Base-by-base conservation (phyloP, 2,797 vertebrate genomes). In the Platalea minor region DNA sequence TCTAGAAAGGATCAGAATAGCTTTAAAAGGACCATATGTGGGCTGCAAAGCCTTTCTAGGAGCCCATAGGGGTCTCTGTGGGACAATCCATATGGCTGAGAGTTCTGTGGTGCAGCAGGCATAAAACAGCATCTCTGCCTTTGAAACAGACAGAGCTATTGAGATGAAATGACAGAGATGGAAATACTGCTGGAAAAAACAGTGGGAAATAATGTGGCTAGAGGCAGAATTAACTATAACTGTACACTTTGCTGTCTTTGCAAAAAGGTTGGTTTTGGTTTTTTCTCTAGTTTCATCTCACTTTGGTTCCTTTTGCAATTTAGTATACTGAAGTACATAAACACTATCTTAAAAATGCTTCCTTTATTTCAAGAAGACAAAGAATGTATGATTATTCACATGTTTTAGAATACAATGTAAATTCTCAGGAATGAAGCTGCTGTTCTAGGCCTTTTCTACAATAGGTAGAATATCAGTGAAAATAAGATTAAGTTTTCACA, bases 11-110 rank as follows among this genome's bases (percentile, higher is more conserved):
- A 63, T 51, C 17, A 39, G 69, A 91, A 85, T 43, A 77, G 9
- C 15, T 90, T 93, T 81, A 41, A 89, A 93, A 94, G 48, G 35
- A 75, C 19, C 25, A 14, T 54, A 67, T 56, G 46, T 80, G 68
- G 70, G 26, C 80, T 96, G 93, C 67, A 91, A 85, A 96, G 56
- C 29, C 61, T 83, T 85, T 72, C 72, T 83, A 69, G 85, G 86
- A 94, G 86, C 88, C 96, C 94, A 48, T 91, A 96, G 94, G 84
- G 78, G 94, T 97, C 95, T 96, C 96, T 97, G 92, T 91, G 95
- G 94, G 91, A 97, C 91, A 95, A 91, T 75, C 86, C 96, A 96
- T 93, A 89, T 75, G 37, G 33, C 78, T 85, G 41, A 23, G 54
- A 54, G 17, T 74, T 89, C 72, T 83, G 63, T 61, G 68, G 35